Base-by-base conservation (phyloP, 1,140 invertebrate species). In the Ectropis grisescens region DNA sequence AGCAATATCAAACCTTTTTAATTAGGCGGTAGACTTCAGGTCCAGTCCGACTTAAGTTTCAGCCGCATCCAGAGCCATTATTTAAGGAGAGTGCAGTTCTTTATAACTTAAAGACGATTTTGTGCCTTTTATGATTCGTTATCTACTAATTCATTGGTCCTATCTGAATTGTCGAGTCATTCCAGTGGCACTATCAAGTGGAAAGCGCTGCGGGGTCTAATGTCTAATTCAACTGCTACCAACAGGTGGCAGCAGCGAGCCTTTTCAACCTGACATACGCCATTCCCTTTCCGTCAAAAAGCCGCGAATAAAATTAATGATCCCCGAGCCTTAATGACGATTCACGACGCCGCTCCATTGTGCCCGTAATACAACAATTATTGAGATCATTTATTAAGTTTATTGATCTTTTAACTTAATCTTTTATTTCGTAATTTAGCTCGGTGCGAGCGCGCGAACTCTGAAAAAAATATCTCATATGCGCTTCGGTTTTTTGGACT, bases 351-450 rank as follows among this genome's bases (percentile, higher is more conserved):
- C 71, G 76, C 72, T 69, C 72, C 72, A 81, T 81, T 81, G 76
- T 81, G 61, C 65, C 65, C 67, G 76, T 81, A 81, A 81, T 81
- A 76, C 71, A 81, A 81, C 76, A 81, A 81, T 81, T 81, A 81
- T 81, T 81, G 71, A 81, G 76, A 81, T 78, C 76, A 81, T 81
- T 81, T 81, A 81, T 81, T 81, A 81, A 78, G 76, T 81, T 81
- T 81, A 81, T 81, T 81, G 76, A 81, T 81, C 76, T 81, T 81
- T 81, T 78, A 81, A 81, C 65, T 81, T 81, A 81, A 81, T 81
- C 76, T 81, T 81, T 81, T 81, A 81, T 81, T 81, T 81, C 68
- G 76, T 81, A 81, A 81, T 81, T 81, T 78, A 78, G 72, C 59
- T 78, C 46, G 47, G 58, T 75, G 64, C 66, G 70, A 72, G 67